Percentiles rank a stretch among this genome's conserved stretches.
phyloP scores from a whole-genome alignment of 1,140 invertebrate genomes.

The Theocolax elegans region DNA sequence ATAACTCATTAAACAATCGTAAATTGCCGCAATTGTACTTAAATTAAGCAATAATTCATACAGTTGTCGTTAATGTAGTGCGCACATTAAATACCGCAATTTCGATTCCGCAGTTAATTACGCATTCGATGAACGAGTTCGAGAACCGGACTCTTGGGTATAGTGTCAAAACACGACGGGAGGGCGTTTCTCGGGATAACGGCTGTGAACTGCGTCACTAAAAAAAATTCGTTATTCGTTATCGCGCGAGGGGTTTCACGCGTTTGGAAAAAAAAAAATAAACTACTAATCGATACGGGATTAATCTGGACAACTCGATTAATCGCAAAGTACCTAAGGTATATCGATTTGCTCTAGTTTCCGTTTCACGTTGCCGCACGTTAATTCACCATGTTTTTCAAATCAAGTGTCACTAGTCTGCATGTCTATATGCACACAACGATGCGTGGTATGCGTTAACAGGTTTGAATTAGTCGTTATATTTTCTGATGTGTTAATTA shows the following conservation, averaged over 20 bases:
- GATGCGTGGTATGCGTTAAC: too few species aligned
- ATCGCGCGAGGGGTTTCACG: too few species aligned
- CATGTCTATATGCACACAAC: too few species aligned
- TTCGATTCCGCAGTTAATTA: neutral
- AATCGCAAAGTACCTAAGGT: neutral
- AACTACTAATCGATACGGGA: neutral
- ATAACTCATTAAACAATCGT: too few species aligned
- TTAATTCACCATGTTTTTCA: too few species aligned
- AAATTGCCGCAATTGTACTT: too few species aligned
- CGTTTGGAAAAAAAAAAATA: neutral
- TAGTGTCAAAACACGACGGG: slow-evolving; percentile 2
- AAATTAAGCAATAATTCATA: too few species aligned
- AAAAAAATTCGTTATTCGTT: slow-evolving; percentile 10
- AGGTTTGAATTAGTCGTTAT: too few species aligned
- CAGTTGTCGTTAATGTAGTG: too few species aligned
- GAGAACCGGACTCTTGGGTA: neutral
- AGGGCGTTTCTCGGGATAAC: slow-evolving; percentile 19
- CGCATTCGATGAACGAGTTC: neutral
- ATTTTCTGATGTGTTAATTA: too few species aligned
- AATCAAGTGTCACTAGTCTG: too few species aligned
- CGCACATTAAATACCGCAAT: slow-evolving; percentile 1
- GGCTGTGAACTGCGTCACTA: neutral
- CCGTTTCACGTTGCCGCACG: too few species aligned
- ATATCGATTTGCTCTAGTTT: slow-evolving; percentile 25
- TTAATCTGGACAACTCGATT: slow-evolving; percentile 8